phyloP scores from a whole-genome alignment of 1,140 invertebrate species.

The Dendroctonus valens region DNA sequence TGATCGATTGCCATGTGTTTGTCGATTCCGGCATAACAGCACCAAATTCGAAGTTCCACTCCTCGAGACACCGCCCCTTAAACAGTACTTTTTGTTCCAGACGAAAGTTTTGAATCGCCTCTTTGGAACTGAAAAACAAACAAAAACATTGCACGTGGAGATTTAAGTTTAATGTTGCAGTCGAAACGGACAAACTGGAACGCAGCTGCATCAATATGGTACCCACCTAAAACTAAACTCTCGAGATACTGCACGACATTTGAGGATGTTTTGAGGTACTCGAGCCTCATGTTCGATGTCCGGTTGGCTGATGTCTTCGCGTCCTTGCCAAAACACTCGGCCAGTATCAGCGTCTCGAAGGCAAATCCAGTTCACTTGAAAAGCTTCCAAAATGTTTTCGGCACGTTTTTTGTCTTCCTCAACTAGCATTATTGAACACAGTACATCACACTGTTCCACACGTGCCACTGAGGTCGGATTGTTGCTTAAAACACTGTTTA shows the following conservation, averaged over 20 bases:
- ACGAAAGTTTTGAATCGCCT: constrained; percentile 95
- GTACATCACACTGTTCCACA: no score
- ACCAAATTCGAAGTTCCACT: constrained; percentile 99
- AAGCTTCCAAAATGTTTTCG: constrained; percentile 56
- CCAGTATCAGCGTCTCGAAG: constrained; percentile 93
- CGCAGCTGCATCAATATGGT: no score
- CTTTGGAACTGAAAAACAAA: constrained; percentile 71
- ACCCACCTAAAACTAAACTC: constrained; percentile 87
- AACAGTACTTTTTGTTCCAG: constrained; percentile 85
- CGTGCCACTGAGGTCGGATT: no score
- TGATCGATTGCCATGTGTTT: constrained; percentile 98
- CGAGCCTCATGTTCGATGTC: constrained; percentile 92
- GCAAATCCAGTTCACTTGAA: constrained; percentile 94
- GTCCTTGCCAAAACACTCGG: constrained; percentile 96
- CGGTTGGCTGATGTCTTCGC: constrained; percentile 91
- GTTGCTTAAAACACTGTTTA: no score
- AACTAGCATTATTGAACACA: no score
- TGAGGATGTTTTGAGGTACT: constrained; percentile 95
- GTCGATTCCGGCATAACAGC: constrained; percentile 98
- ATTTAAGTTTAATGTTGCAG: not conserved
- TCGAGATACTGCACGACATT: constrained; percentile 91
- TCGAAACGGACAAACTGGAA: not conserved
- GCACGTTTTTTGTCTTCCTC: constrained; percentile 37
- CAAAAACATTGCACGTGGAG: not conserved
- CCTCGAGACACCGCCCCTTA: constrained; percentile 82